phyloP scores from a whole-genome alignment of 2,797 vertebrate genomes.

The Chrysocyon brachyurus region DNA sequence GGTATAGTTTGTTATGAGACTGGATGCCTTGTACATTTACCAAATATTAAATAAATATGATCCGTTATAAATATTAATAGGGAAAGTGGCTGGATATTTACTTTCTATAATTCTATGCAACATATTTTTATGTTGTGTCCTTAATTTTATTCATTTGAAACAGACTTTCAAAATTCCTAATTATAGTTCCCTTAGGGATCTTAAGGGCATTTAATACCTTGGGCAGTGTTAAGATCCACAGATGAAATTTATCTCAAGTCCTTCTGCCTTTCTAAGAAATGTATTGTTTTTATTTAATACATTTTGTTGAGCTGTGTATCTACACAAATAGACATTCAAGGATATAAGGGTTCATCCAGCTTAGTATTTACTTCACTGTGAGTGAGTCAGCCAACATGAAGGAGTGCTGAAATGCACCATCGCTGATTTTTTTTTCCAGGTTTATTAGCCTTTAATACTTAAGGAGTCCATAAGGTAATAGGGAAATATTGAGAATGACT shows the following conservation, averaged over 20 bases:
- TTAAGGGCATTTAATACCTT: not conserved
- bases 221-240: not conserved
- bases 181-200: not conserved
- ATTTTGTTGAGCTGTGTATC: not conserved
- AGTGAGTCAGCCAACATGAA: not conserved
- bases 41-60: not conserved
- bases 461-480: not conserved
- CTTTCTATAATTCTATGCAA: not conserved
- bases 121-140: not conserved
- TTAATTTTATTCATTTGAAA: conserved; percentile 11
- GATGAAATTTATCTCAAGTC: not conserved
- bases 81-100: not conserved
- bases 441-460: not conserved
- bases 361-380: not conserved
- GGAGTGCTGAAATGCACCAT: not conserved
- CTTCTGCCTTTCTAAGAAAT: not conserved
- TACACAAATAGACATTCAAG: not conserved
- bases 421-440: not conserved
- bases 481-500: not conserved
- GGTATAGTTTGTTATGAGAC: not conserved
- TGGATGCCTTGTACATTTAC: not conserved
- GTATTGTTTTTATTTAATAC: not conserved
- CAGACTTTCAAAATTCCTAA: not conserved
- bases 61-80: not conserved
- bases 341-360: not conserved